A percentile compares a stretch with the other conserved stretches of the same genome.
phyloP scores from a whole-genome alignment of 2,797 vertebrate genomes.

The Esox masquinongy region DNA sequence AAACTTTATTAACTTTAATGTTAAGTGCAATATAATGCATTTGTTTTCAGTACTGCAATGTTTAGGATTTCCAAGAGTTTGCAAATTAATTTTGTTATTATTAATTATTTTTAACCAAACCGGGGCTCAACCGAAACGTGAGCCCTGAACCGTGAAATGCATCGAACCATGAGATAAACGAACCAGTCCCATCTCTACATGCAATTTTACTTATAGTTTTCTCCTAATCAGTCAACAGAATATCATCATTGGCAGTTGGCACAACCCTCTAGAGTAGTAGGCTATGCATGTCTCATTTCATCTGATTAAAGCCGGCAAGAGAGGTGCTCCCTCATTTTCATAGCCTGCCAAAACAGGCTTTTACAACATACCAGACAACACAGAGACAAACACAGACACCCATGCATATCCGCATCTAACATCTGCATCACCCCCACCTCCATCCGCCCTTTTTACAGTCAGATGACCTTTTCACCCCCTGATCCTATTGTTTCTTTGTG shows the following conservation, averaged over 20 bases:
- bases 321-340: not conserved
- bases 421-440: not conserved
- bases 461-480: not conserved
- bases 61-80: too few species aligned
- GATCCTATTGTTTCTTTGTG: conserved; percentile 9
- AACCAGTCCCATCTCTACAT: too few species aligned
- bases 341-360: conserved; percentile 25
- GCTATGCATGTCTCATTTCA: conserved; percentile 1
- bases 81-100: too few species aligned
- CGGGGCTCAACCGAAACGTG: too few species aligned
- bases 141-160: too few species aligned
- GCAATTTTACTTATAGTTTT: not conserved
- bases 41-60: too few species aligned
- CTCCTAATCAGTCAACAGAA: not conserved
- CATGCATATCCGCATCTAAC: conserved; percentile 15
- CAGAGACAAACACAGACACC: conserved; percentile 29
- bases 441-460: conserved; percentile 5
- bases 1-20: too few species aligned
- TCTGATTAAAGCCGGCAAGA: conserved; percentile 3
- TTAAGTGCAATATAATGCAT: too few species aligned
- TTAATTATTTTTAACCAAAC: too few species aligned
- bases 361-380: conserved; percentile 1
- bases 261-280: not conserved
- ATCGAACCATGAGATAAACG: too few species aligned
- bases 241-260: not conserved